Evolutionary conservation across 2,113 vertebrate species (phyloP).

Genomic region (Heloderma charlesbogerti): DNA sequence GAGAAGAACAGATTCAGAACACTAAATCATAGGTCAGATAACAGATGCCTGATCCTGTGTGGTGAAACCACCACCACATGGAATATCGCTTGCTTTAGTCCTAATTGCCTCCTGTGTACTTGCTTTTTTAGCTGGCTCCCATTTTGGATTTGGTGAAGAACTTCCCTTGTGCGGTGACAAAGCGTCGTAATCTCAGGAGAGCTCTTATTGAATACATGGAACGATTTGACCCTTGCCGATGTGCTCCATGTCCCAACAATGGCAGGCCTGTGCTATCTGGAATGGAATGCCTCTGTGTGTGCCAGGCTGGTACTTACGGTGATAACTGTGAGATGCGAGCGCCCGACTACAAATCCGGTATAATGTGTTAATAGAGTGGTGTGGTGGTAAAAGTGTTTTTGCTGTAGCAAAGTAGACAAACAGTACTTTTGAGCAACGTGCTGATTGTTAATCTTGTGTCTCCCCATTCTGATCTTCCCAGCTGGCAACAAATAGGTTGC

Average conservation of each 20-base stretch:
- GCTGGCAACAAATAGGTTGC: background rate
- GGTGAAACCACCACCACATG: background rate
- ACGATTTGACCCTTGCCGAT: conserved; percentile 87
- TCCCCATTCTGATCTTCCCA: background rate
- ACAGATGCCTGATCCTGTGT: background rate
- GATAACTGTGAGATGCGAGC: conserved; percentile 83
- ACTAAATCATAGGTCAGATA: background rate
- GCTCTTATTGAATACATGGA: conserved; percentile 83
- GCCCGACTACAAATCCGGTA: conserved; percentile 84
- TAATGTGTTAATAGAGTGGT: background rate
- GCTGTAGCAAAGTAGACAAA: background rate
- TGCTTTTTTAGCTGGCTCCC: conserved; percentile 78
- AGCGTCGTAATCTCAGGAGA: conserved; percentile 82
- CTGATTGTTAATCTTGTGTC: background rate
- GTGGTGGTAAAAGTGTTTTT: accelerated
- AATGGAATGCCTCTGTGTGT: conserved; percentile 88
- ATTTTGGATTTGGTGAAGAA: conserved; percentile 85
- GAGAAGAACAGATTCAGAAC: background rate
- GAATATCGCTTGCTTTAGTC: background rate
- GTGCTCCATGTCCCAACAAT: conserved; percentile 88
- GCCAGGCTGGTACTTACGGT: conserved; percentile 87
- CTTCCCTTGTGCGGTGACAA: conserved; percentile 87
- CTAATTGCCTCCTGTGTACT: accelerated
- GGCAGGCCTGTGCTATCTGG: conserved; percentile 79
- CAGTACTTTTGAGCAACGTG: background rate